Evolutionary conservation across 1,140 invertebrate species (phyloP).

Genomic region (Bombus pascuorum): DNA sequence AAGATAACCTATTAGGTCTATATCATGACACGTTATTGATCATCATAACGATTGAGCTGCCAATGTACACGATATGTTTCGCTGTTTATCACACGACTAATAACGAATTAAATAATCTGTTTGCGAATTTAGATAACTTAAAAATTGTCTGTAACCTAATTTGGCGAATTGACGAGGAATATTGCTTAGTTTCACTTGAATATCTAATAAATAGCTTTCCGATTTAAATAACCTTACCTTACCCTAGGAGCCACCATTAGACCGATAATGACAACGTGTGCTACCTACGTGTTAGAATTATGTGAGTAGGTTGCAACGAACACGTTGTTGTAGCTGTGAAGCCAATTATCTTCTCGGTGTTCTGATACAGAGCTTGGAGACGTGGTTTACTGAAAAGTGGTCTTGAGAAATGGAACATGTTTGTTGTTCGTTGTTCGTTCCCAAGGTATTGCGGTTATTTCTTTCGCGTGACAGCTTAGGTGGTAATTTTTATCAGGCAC

Average conservation of each 20-base stretch:
- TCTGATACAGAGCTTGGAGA: background rate
- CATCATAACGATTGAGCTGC: no score
- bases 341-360: background rate
- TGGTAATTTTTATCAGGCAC: constrained; percentile 1
- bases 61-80: no score
- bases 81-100: no score
- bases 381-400: background rate
- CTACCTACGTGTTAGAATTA: background rate
- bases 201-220: no score
- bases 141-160: no score
- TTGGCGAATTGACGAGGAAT: no score
- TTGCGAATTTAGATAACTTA: no score
- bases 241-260: background rate
- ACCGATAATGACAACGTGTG: background rate
- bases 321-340: background rate
- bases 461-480: background rate
- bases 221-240: no score
- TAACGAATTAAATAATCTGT: no score
- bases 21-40: no score
- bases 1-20: no score
- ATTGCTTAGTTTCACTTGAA: no score
- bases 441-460: background rate
- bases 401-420: background rate
- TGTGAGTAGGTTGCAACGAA: background rate
- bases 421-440: background rate